Percentiles rank a stretch among this genome's conserved stretches.
These are phyloP conservation scores for Colius striatus DNA, from an alignment of 2,113 vertebrate species.

Conservation along the genomic window DNA sequence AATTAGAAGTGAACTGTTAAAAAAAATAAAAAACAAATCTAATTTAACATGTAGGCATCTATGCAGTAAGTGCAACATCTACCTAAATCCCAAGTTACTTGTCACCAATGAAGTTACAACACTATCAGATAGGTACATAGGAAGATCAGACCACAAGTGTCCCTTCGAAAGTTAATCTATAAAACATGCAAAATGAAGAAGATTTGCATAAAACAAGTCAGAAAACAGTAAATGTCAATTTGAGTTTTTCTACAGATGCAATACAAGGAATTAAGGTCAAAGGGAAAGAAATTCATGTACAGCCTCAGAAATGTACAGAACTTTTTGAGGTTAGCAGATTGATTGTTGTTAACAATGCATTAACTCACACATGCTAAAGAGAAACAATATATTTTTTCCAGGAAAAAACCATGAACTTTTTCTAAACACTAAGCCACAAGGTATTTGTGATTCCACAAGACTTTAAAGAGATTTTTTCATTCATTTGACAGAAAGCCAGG, in stretches of 20 bases:
- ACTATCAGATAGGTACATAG: not conserved
- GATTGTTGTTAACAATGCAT: not conserved
- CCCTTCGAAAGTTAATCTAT: not conserved
- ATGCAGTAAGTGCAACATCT: not conserved
- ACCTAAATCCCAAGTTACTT: not conserved
- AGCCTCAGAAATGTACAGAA: not conserved
- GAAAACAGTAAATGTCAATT: not conserved
- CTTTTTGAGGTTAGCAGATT: not conserved
- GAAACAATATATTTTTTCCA: not conserved
- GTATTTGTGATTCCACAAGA: not conserved
- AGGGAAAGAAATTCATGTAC: not conserved
- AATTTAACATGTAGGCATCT: not conserved
- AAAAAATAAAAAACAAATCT: not conserved
- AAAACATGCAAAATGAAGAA: not conserved
- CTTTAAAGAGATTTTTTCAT: not conserved
- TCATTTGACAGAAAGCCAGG: not conserved
- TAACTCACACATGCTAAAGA: not conserved
- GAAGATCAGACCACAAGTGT: not conserved
- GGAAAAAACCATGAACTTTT: not conserved
- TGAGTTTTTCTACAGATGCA: not conserved
- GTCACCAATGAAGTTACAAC: not conserved
- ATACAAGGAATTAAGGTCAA: not conserved
- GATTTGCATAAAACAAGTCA: not conserved
- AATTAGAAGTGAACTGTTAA: conserved; percentile 3
- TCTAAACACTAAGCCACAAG: not conserved